Evolutionary conservation across 2,888 invertebrate species (phyloP), one percentile per base, ranked within the genome.

Genomic region (Brenthis daphne): DNA sequence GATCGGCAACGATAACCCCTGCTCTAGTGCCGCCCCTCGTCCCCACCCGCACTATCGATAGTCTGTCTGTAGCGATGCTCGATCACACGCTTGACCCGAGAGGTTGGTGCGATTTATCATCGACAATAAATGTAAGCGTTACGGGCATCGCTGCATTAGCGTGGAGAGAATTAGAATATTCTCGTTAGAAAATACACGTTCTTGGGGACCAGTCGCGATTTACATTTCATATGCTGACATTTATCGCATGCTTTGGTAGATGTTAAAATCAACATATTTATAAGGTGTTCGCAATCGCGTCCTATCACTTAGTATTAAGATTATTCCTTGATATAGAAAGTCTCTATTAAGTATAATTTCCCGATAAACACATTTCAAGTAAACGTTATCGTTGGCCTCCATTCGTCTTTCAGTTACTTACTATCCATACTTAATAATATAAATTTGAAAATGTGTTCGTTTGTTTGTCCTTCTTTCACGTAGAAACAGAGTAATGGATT

Each of bases 1-100:
- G 90, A 91, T 90, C 82, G 79, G 77, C 78, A 76, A 72, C 79
- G 90, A 91, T 91, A 91, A 89, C 87, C 87, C 83, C 81, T 77
- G 74, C 76, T 77, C 77, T 87, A 88, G 90, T 85, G 89, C 81
- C 79, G 80, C 79, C 79, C 74, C 76, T 20, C 53, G 53, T 24
- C 80, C 80, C 75, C 79, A 80, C 79, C 82, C 84, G 85, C 85
- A 81, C 76, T 80, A 83, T 87, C 86, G 90, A 90, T 87, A 85
- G 80, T 83, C 83, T 78, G 73, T 74, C 70, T 70, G 37, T 74
- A 75, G 74, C 75, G 73, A 73, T 71, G 70, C 73, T 67, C 74
- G 79, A 77, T 81, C 82, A 83, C 83, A 83, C 82, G 80, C 85
- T 85, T 89, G 88, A 89, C 89, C 90, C 73, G 75, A 60, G 75